Percentiles rank a stretch among this genome's conserved stretches.
phyloP scores from a whole-genome alignment of 2,797 vertebrate genomes.

The Antrozous pallidus region DNA sequence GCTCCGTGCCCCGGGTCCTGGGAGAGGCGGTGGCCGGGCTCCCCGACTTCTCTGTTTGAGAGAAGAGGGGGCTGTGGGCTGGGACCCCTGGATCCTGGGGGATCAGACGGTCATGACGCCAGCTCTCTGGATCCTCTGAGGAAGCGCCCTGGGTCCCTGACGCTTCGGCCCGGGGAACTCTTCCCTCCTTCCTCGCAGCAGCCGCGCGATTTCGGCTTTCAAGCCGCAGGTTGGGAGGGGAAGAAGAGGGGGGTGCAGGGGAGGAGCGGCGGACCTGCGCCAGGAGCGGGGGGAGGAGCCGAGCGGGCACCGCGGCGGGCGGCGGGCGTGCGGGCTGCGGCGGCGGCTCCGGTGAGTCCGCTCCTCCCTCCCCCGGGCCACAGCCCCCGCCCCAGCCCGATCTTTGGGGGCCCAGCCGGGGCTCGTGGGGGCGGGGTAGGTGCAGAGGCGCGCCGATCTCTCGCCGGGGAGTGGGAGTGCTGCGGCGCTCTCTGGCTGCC shows the following conservation, averaged over 20 bases:
- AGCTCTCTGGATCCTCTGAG: neutral
- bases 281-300: slow-evolving; percentile 67
- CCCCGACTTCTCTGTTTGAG: neutral
- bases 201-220: slow-evolving; percentile 1
- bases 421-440: neutral
- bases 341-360: slow-evolving; percentile 70
- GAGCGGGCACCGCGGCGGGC: slow-evolving; percentile 33
- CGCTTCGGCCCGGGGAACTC: neutral
- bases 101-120: neutral
- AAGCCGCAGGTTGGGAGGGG: neutral
- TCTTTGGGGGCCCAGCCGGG: slow-evolving; percentile 40
- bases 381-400: slow-evolving; percentile 40
- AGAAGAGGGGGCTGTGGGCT: neutral
- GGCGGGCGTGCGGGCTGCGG: slow-evolving; percentile 39
- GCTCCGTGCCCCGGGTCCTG: neutral
- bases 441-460: neutral
- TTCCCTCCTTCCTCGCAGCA: neutral
- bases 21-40: neutral
- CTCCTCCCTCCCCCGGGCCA: slow-evolving; percentile 52
- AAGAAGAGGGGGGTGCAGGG: neutral
- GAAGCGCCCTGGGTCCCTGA: neutral
- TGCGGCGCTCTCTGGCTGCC: neutral
- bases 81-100: neutral
- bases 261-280: slow-evolving; percentile 68
- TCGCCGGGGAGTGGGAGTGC: neutral